A percentile compares a stretch with the other conserved stretches of the same genome.
Evolutionary conservation across 2,888 invertebrate genomes (phyloP).

Genomic region (Thecophora atra): DNA sequence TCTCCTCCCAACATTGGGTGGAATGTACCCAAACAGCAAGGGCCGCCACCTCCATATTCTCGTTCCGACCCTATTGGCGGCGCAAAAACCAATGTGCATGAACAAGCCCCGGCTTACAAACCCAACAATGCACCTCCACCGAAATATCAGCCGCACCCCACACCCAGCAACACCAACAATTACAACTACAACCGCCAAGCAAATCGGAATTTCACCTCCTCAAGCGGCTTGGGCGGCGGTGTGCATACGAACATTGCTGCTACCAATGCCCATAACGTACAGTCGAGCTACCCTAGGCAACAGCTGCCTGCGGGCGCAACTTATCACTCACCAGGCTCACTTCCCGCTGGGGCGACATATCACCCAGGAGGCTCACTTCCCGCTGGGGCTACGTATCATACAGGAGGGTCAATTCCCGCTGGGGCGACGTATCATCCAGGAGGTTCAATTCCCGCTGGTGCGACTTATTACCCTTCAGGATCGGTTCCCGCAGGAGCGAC

Average conservation of each 20-base stretch:
- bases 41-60: constrained; percentile 63
- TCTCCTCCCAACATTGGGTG: constrained; percentile 53
- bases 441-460: constrained; percentile 45
- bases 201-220: constrained; percentile 44
- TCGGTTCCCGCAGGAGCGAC: constrained; percentile 49
- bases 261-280: constrained; percentile 53
- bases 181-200: constrained; percentile 34
- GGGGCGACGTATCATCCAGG: constrained; percentile 50
- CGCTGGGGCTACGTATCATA: constrained; percentile 48
- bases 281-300: constrained; percentile 50
- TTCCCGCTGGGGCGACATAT: constrained; percentile 55
- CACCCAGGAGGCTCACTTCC: constrained; percentile 45
- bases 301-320: constrained; percentile 49
- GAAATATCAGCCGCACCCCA: constrained; percentile 51
- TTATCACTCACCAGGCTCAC: constrained; percentile 53
- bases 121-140: constrained; percentile 57
- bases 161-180: constrained; percentile 36
- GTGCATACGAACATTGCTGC: constrained; percentile 56
- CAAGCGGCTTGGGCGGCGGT: constrained; percentile 48
- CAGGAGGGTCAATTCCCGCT: constrained; percentile 46
- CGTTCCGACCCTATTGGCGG: constrained; percentile 59
- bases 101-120: constrained; percentile 59
- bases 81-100: constrained; percentile 59
- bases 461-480: constrained; percentile 47
- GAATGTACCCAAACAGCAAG: constrained; percentile 62